Conservation (phyloP, 2,888 invertebrate species). For the Nephrotoma appendiculata region DNA sequence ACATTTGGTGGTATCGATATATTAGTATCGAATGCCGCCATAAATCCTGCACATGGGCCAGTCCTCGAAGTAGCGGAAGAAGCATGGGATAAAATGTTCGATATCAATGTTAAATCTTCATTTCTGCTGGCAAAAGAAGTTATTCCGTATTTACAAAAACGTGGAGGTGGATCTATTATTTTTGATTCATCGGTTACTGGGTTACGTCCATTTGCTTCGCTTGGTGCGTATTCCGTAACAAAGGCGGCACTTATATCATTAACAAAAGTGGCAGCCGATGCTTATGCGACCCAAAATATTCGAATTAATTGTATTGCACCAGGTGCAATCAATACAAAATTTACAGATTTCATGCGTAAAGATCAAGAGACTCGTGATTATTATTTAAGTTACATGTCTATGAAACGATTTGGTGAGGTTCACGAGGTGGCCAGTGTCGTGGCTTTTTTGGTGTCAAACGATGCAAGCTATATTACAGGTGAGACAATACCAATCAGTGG, state of each 20-base stretch:
- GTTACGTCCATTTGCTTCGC: conserved; percentile 42
- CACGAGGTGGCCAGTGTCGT: conserved; percentile 64
- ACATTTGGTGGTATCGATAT: conserved; percentile 84
- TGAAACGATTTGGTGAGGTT: conserved; percentile 54
- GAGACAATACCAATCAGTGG: conserved; percentile 36
- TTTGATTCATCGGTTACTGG: conserved; percentile 83
- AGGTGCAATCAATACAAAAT: conserved; percentile 81
- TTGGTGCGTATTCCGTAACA: conserved; percentile 84
- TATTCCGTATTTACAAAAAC: conserved; percentile 61
- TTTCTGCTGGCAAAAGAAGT: conserved; percentile 80
- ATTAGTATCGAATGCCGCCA: conserved; percentile 92
- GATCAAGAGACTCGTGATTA: conserved; percentile 40
- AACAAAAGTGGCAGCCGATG: conserved; percentile 65
- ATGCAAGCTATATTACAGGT: conserved; percentile 71
- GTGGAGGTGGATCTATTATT: conserved; percentile 70
- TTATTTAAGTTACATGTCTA: conserved; percentile 42
- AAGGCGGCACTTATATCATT: conserved; percentile 86
- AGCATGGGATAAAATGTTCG: conserved; percentile 93
- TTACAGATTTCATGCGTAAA: conserved; percentile 52
- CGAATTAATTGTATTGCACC: conserved; percentile 90
- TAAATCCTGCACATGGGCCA: conserved; percentile 69
- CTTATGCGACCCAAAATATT: conserved; percentile 67
- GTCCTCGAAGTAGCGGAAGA: conserved; percentile 67
- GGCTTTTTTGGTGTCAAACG: conserved; percentile 70
- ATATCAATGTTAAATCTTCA: conserved; percentile 81